Percentiles rank a stretch among this genome's conserved stretches.
Conservation (phyloP, 2,888 invertebrate species). For the Monoplex corrugatus region DNA sequence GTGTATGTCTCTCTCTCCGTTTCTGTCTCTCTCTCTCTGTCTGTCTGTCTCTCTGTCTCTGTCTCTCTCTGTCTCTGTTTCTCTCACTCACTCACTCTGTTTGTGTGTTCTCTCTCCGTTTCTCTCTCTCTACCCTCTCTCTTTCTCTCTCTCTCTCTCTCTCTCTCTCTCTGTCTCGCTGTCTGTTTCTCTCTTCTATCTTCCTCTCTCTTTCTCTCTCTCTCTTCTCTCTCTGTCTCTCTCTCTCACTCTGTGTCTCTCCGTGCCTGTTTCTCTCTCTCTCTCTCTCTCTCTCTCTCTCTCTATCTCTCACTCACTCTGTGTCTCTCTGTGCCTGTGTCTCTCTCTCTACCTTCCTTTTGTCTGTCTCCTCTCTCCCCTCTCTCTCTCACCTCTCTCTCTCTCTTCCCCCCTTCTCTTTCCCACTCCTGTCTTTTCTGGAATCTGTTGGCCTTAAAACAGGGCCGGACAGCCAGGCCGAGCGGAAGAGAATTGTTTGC, state of each 20-base stretch:
- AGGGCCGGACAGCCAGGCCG: background rate
- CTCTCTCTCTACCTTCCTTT: too few species aligned
- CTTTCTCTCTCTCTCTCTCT: background rate
- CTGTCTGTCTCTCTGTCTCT: background rate
- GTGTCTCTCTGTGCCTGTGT: too few species aligned
- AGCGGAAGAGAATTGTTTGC: background rate
- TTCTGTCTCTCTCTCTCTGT: constrained; percentile 19
- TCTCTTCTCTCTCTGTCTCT: background rate
- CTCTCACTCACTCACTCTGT: background rate
- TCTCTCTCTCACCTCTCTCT: background rate
- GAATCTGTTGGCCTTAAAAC: background rate
- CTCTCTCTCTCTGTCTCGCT: background rate
- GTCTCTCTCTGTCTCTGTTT: background rate
- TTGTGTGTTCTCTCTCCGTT: background rate
- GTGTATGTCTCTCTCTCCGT: constrained; percentile 32
- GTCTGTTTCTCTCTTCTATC: background rate
- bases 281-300: background rate
- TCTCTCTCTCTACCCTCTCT: background rate
- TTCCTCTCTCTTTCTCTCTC: constrained; percentile 1
- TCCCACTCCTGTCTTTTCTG: background rate
- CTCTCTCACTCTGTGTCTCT: background rate
- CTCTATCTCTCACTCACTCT: background rate
- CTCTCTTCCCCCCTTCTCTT: too few species aligned
- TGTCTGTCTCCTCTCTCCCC: background rate
- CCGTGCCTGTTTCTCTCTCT: background rate